These are phyloP conservation scores for Molothrus aeneus DNA, from an alignment of 2,797 vertebrate genomes.

Conservation along the genomic window DNA sequence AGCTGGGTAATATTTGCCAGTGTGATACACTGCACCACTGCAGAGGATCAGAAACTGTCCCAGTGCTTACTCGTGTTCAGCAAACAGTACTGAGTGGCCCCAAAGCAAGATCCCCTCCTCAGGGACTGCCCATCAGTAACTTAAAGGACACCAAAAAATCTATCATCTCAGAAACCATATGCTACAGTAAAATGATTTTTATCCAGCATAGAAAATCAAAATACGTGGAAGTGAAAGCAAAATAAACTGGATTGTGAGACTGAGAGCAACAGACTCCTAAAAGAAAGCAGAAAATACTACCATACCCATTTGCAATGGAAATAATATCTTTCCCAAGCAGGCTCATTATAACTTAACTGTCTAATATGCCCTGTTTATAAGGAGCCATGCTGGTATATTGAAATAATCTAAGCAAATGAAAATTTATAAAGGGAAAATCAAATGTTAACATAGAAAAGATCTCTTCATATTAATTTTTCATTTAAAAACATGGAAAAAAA, in stretches of 20 bases:
- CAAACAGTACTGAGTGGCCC: neutral
- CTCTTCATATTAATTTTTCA: neutral
- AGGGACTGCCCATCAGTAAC: neutral
- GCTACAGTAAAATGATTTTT: neutral
- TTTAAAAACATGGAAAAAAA: neutral
- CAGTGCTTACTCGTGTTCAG: neutral
- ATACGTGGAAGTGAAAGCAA: neutral
- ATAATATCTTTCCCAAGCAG: neutral
- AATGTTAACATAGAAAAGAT: neutral
- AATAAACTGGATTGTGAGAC: neutral
- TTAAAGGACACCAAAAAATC: neutral
- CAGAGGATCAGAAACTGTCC: neutral
- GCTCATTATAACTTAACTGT: neutral
- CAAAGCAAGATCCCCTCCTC: neutral
- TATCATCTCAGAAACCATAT: neutral
- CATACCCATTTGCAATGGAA: neutral
- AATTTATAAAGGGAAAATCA: neutral
- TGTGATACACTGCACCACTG: neutral
- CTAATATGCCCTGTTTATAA: neutral
- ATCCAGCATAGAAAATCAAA: neutral
- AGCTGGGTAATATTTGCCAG: neutral
- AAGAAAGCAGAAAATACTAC: neutral
- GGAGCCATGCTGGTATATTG: neutral
- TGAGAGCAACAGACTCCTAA: neutral
- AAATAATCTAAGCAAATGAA: neutral